Percentiles rank a stretch among this genome's conserved stretches.
These are phyloP conservation scores for Lasioglossum leucozonium DNA, from an alignment of 2,888 invertebrate species.

Conservation along the genomic window DNA sequence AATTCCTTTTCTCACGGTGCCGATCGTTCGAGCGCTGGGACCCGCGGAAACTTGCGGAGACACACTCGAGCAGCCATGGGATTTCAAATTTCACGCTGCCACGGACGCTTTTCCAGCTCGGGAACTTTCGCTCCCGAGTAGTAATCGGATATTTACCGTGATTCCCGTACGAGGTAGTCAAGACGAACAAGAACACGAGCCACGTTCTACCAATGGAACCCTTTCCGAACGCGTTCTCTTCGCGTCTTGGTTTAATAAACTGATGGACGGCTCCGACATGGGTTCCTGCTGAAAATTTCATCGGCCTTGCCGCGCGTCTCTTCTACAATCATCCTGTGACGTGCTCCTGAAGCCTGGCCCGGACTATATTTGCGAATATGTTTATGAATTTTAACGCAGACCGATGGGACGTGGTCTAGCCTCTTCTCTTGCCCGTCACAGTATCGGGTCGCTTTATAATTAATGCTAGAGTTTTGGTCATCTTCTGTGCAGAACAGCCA, in stretches of 20 bases:
- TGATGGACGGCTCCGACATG: background rate
- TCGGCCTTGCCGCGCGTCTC: background rate
- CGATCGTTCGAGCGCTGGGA: background rate
- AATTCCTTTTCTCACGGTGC: background rate
- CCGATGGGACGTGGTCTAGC: background rate
- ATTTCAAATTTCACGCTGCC: slow-evolving; percentile 32
- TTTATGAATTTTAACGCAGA: background rate
- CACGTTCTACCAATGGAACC: background rate
- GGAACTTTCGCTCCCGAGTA: slow-evolving; percentile 8
- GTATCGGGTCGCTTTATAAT: background rate
- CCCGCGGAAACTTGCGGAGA: slow-evolving; percentile 3
- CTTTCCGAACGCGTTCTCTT: background rate
- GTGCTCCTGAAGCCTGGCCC: background rate
- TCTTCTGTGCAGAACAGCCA: background rate
- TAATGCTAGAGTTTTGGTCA: background rate
- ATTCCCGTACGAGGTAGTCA: background rate
- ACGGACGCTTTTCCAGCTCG: background rate
- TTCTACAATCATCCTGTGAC: background rate
- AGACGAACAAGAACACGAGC: background rate
- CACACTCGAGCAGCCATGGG: background rate
- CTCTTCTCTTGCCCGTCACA: background rate
- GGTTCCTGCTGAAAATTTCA: background rate
- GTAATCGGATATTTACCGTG: slow-evolving; percentile 45
- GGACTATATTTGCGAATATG: background rate
- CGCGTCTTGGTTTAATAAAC: slow-evolving; percentile 10